Percentiles rank a stretch among this genome's conserved stretches.
These are phyloP conservation scores for Pandemis cinnamomeana DNA, from an alignment of 2,888 invertebrate species.

Conservation along the genomic window DNA sequence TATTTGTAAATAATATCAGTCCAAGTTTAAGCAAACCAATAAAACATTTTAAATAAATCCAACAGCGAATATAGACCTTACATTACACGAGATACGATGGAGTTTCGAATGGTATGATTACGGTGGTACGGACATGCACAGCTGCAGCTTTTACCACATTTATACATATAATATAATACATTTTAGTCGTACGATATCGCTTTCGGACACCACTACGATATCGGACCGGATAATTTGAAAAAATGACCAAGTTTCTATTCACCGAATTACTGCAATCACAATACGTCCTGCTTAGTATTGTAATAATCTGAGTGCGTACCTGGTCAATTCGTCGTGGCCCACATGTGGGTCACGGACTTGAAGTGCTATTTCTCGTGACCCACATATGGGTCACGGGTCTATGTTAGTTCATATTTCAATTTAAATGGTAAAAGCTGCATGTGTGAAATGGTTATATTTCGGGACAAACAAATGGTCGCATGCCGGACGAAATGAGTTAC, in stretches of 20 bases:
- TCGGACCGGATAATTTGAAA: too few relatives aligned
- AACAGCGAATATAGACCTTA: conserved; percentile 45
- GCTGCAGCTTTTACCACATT: conserved; percentile 48
- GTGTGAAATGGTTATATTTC: conserved; percentile 18
- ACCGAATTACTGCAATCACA: too few relatives aligned
- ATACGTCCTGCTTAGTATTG: too few relatives aligned
- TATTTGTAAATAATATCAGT: conserved; percentile 50
- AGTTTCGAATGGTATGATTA: conserved; percentile 52
- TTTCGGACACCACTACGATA: too few relatives aligned
- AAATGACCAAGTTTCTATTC: too few relatives aligned
- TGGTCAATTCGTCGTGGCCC: too few relatives aligned
- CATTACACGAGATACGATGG: conserved; percentile 60
- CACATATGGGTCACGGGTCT: too few relatives aligned
- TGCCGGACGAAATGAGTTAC: conserved; percentile 22
- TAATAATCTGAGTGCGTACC: too few relatives aligned
- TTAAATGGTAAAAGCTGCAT: conserved; percentile 6
- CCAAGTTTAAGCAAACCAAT: conserved; percentile 29
- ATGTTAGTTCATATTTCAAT: too few relatives aligned
- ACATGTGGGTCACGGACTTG: too few relatives aligned
- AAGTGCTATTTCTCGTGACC: too few relatives aligned
- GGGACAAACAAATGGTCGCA: conserved; percentile 29
- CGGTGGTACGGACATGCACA: conserved; percentile 66
- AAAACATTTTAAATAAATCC: conserved; percentile 43
- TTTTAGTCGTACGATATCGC: too few relatives aligned
- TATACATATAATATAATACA: background rate